Conservation (phyloP, 2,113 vertebrate genomes). For the Serilophus lunatus region DNA sequence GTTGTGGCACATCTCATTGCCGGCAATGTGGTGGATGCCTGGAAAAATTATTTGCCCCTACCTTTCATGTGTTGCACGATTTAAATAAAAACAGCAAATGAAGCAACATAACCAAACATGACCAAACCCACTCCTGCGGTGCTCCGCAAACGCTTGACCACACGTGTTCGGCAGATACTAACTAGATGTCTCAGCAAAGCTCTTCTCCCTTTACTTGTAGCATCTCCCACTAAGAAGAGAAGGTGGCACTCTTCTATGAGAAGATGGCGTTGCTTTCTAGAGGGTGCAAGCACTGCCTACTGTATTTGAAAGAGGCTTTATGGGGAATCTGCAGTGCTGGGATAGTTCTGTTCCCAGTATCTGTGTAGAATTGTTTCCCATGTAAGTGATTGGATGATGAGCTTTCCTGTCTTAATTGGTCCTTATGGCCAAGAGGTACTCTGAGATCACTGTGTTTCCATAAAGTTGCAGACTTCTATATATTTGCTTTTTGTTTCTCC, state of each 20-base stretch:
- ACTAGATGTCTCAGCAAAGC: background rate
- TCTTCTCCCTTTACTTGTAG: background rate
- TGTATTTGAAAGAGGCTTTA: conserved; percentile 43
- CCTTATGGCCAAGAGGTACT: background rate
- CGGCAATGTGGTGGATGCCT: conserved; percentile 76
- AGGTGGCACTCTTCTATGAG: background rate
- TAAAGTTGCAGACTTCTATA: conserved; percentile 52
- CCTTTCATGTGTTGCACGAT: conserved; percentile 18
- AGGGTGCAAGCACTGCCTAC: background rate
- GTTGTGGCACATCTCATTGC: conserved; percentile 78
- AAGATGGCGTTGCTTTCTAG: background rate
- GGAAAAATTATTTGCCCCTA: conserved; percentile 54
- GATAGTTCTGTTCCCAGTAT: conserved; percentile 20
- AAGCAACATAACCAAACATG: background rate
- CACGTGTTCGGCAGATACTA: background rate
- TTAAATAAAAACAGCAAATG: background rate
- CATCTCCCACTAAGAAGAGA: background rate
- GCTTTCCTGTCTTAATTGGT: background rate
- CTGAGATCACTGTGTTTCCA: conserved; percentile 34
- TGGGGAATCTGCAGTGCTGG: background rate
- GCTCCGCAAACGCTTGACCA: conserved; percentile 27
- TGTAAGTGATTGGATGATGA: background rate
- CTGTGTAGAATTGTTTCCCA: background rate
- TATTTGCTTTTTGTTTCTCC: conserved; percentile 46
- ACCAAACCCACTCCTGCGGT: background rate